These are phyloP conservation scores for Chloebia gouldiae DNA, from an alignment of 2,113 vertebrate genomes.

Conservation along the genomic window DNA sequence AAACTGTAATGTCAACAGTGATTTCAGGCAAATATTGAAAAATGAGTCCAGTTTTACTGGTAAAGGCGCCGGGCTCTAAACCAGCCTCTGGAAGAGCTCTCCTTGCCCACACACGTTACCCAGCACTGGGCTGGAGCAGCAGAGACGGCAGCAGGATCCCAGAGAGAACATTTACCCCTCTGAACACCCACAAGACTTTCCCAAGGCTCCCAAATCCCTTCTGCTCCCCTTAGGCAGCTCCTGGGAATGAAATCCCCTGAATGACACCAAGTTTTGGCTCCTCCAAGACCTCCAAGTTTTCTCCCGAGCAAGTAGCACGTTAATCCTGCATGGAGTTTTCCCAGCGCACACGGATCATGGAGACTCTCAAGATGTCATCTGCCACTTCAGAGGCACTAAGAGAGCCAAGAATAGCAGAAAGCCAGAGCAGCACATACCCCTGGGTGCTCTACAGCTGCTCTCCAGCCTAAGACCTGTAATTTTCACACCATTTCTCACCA, in stretches of 20 bases:
- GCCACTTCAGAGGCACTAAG: conserved; percentile 41
- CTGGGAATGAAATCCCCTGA: neutral
- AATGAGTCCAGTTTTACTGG: neutral
- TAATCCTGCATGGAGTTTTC: neutral
- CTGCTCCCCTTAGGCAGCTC: neutral
- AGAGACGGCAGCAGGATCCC: neutral
- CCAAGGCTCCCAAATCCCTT: neutral
- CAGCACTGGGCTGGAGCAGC: neutral
- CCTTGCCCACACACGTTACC: neutral
- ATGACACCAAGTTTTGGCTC: neutral
- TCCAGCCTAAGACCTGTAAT: conserved; percentile 39
- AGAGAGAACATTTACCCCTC: neutral
- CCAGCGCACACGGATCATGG: neutral
- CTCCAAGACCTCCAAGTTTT: neutral
- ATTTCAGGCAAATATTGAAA: neutral
- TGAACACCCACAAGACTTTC: neutral
- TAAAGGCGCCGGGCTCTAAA: neutral
- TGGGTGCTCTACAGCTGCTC: conserved; percentile 47
- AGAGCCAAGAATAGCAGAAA: conserved; percentile 63
- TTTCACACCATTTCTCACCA: conserved; percentile 64
- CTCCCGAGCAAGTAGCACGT: neutral
- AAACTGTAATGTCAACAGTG: neutral
- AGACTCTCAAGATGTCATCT: conserved; percentile 54
- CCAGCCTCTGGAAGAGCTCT: neutral
- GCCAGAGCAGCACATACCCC: neutral